Conservation (phyloP, 2,888 invertebrate species). For the Clistopyga incitator region DNA sequence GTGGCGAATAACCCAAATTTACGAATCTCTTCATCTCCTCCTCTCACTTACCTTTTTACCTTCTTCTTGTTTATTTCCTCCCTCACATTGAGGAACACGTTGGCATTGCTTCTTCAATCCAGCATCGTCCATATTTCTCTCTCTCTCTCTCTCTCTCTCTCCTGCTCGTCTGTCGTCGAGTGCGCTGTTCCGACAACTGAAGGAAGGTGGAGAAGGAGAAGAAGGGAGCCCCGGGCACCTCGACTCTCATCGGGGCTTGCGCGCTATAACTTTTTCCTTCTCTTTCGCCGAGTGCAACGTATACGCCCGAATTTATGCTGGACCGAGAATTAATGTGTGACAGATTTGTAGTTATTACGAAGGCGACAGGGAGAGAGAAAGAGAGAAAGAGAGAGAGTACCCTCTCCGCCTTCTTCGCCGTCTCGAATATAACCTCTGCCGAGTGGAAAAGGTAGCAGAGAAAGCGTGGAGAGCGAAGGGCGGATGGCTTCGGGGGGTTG, state of each 20-base stretch:
- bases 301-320: conserved; percentile 83
- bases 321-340: conserved; percentile 84
- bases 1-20: conserved; percentile 18
- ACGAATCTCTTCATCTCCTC: neutral
- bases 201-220: conserved; percentile 34
- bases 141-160: conserved; percentile 51
- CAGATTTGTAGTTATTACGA: conserved; percentile 84
- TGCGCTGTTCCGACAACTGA: conserved; percentile 27
- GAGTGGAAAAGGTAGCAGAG: conserved; percentile 52
- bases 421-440: conserved; percentile 52
- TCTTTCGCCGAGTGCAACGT: conserved; percentile 69
- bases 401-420: conserved; percentile 26
- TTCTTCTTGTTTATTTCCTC: neutral
- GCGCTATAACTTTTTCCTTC: conserved; percentile 81
- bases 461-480: conserved; percentile 64
- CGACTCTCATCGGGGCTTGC: conserved; percentile 65
- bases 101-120: conserved; percentile 30
- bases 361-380: conserved; percentile 71
- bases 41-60: neutral
- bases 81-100: neutral
- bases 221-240: conserved; percentile 36
- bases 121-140: conserved; percentile 41
- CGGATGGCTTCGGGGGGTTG: conserved; percentile 65
- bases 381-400: too few species aligned
- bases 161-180: conserved; percentile 41